Evolutionary conservation across 2,888 invertebrate genomes (phyloP).

Genomic region (Melanargia galathea): DNA sequence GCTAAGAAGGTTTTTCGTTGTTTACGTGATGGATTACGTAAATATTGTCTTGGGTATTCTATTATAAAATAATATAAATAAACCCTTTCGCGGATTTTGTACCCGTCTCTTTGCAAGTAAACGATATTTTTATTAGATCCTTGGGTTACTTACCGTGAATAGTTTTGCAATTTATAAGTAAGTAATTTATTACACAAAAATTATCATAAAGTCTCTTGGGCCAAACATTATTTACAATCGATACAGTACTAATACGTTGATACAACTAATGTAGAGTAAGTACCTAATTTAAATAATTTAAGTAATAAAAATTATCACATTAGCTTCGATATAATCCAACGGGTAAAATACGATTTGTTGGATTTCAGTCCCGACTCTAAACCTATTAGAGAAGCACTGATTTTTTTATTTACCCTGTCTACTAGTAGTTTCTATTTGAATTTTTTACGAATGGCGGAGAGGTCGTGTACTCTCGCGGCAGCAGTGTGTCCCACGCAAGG

Average conservation of each 20-base stretch:
- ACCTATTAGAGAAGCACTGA: background rate
- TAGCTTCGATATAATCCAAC: no score
- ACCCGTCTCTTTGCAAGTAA: background rate
- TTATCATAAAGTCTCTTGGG: no score
- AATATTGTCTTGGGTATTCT: constrained; percentile 10
- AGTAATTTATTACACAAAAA: no score
- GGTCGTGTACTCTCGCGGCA: constrained; percentile 17
- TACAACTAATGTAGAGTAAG: no score
- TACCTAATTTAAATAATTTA: no score
- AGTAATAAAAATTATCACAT: no score
- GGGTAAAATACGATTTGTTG: no score
- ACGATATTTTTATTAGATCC: background rate
- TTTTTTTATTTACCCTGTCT: background rate
- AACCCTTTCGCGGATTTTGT: background rate
- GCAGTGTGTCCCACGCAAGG: constrained; percentile 53
- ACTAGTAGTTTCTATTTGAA: background rate
- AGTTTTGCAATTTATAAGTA: no score
- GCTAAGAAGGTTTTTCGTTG: constrained; percentile 2
- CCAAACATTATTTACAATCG: no score
- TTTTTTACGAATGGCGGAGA: no score
- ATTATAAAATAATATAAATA: background rate
- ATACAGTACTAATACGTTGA: no score
- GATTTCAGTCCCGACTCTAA: background rate
- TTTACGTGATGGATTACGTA: constrained; percentile 6
- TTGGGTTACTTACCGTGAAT: background rate